phyloP scores from a whole-genome alignment of 2,888 invertebrate genomes.

The Temnothorax unifasciatus region DNA sequence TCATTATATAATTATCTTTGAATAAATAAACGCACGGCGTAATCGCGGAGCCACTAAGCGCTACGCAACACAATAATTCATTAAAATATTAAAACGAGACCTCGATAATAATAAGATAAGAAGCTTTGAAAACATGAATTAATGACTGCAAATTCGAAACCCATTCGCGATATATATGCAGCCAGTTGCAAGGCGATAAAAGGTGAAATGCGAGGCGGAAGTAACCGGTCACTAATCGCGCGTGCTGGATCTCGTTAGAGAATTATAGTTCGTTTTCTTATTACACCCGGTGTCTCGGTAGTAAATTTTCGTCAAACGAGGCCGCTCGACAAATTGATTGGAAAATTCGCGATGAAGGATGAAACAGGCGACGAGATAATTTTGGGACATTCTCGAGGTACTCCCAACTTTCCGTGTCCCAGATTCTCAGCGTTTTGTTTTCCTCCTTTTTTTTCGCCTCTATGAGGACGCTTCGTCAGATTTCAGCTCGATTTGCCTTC shows the following conservation, averaged over 20 bases:
- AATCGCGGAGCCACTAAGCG: neutral
- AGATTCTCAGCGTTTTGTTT: neutral
- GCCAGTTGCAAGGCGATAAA: neutral
- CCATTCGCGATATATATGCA: neutral
- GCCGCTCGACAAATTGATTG: neutral
- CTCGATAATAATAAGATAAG: neutral
- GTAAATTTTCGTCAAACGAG: neutral
- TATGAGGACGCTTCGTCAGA: no score
- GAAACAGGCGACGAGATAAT: neutral
- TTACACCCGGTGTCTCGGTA: neutral
- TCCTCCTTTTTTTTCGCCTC: neutral
- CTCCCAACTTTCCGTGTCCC: neutral
- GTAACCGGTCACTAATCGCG: conserved; percentile 13
- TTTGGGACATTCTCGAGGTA: neutral
- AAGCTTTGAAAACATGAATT: neutral
- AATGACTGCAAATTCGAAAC: neutral
- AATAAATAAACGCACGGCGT: neutral
- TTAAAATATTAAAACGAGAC: neutral
- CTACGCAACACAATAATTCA: neutral
- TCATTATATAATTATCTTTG: neutral
- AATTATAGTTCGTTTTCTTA: conserved; percentile 11
- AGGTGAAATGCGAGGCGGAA: conserved; percentile 19
- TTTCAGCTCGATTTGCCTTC: neutral
- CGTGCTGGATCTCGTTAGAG: neutral
- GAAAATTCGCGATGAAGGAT: neutral